phyloP scores from a whole-genome alignment of 64 coral and sea anemone species.

The Hydrozoanthus tunicans region DNA sequence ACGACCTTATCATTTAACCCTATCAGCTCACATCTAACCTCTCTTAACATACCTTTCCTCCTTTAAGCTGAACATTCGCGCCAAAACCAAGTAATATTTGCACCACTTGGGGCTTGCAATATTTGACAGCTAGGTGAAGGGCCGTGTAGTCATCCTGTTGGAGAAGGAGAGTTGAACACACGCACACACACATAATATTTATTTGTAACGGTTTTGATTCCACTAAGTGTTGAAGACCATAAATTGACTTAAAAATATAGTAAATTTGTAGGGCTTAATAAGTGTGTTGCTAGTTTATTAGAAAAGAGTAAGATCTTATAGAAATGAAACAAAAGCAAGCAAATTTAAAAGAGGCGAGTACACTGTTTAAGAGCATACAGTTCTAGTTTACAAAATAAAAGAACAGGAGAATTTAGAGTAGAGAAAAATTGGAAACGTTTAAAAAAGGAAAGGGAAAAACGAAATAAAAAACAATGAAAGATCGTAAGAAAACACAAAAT shows the following conservation, averaged over 20 bases:
- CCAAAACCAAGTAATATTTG: conserved; percentile 91
- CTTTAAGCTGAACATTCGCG: conserved; percentile 93
- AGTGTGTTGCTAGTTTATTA: too few relatives aligned
- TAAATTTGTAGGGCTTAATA: too few relatives aligned
- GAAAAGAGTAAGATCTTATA: neutral
- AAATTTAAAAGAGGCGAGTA: neutral
- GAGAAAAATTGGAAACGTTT: neutral
- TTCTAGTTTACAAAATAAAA: neutral
- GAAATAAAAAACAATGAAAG: neutral
- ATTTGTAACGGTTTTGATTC: too few relatives aligned
- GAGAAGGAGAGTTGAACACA: neutral
- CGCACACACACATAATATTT: too few relatives aligned
- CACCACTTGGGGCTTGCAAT: conserved; percentile 94
- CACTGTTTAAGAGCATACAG: neutral
- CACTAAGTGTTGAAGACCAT: too few relatives aligned
- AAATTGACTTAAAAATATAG: too few relatives aligned
- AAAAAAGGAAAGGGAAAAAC: neutral
- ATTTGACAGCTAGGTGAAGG: conserved; percentile 86
- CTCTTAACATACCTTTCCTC: conserved; percentile 76
- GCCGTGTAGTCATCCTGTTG: conserved; percentile 92
- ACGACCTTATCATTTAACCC: too few relatives aligned
- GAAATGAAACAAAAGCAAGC: neutral
- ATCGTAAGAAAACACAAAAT: neutral
- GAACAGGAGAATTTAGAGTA: neutral
- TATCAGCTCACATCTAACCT: too few relatives aligned